phyloP scores from a whole-genome alignment of 2,888 invertebrate species.

The Omphaloscelis lunosa region DNA sequence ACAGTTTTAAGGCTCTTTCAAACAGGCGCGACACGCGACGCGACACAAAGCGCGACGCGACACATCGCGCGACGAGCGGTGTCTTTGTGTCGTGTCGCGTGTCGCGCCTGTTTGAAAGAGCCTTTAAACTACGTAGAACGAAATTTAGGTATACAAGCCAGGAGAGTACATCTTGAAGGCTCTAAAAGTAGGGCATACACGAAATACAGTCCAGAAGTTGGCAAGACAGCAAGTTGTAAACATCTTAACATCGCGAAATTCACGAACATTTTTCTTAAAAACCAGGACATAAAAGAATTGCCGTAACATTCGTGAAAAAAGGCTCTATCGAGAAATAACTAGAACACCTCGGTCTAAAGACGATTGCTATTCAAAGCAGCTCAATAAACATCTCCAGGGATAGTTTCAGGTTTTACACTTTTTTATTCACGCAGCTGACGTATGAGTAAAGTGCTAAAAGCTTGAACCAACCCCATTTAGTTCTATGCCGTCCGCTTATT shows the following conservation, averaged over 20 bases:
- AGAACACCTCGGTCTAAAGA: slow-evolving; percentile 6
- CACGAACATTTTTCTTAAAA: slow-evolving; percentile 49
- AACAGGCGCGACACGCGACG: too few species aligned
- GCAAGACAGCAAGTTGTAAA: slow-evolving; percentile 60
- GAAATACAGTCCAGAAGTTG: slow-evolving; percentile 46
- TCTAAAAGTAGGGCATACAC: slow-evolving; percentile 52
- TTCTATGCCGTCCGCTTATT: slow-evolving; percentile 53
- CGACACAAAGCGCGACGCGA: too few species aligned
- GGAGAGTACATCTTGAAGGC: slow-evolving; percentile 33
- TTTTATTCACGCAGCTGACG: slow-evolving; percentile 21
- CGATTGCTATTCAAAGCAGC: slow-evolving; percentile 41
- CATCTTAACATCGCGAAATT: slow-evolving; percentile 53
- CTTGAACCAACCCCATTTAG: slow-evolving; percentile 43
- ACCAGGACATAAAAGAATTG: slow-evolving; percentile 48
- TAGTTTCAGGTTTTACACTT: slow-evolving; percentile 28
- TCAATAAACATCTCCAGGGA: slow-evolving; percentile 32
- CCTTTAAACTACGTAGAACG: slow-evolving; percentile 32
- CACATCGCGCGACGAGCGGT: too few species aligned
- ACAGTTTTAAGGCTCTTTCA: too few species aligned
- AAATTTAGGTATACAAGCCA: slow-evolving; percentile 31
- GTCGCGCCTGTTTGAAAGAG: too few species aligned
- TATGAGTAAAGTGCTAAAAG: slow-evolving; percentile 40
- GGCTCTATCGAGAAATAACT: slow-evolving; percentile 37
- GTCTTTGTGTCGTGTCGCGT: too few species aligned
- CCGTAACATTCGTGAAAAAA: slow-evolving; percentile 35